phyloP scores from a whole-genome alignment of 2,797 vertebrate species.

The Trachurus trachurus region DNA sequence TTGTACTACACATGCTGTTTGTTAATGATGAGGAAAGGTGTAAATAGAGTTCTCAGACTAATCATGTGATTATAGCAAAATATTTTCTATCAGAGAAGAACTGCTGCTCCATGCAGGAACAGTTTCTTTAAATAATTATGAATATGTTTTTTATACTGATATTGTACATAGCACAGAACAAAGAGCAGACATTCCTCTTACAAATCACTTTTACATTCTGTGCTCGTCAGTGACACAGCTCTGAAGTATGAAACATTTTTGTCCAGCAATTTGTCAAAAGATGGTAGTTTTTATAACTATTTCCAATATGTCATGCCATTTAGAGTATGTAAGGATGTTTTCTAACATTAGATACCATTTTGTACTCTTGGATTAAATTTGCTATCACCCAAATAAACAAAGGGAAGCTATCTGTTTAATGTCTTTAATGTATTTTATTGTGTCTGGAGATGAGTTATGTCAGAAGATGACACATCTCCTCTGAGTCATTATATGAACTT shows the following conservation, averaged over 20 bases:
- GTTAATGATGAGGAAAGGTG: constrained; percentile 23
- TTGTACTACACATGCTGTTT: constrained; percentile 20
- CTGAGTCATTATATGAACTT: too few species aligned
- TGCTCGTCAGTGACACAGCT: background rate
- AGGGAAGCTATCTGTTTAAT: constrained; percentile 31
- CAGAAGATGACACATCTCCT: background rate
- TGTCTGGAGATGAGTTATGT: background rate
- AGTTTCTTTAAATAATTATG: constrained; percentile 3
- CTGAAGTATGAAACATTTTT: background rate
- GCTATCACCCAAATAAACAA: constrained; percentile 62
- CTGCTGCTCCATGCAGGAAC: background rate
- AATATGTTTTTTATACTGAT: constrained; percentile 15
- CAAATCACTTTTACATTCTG: constrained; percentile 22
- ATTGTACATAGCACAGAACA: constrained; percentile 41
- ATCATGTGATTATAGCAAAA: constrained; percentile 36
- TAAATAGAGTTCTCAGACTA: constrained; percentile 42
- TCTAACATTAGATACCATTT: constrained; percentile 55
- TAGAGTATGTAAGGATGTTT: constrained; percentile 40
- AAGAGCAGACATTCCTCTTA: constrained; percentile 12
- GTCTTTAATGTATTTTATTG: constrained; percentile 24
- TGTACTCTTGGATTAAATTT: constrained; percentile 54
- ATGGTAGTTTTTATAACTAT: constrained; percentile 8
- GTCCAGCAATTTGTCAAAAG: constrained; percentile 18
- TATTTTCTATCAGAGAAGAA: background rate
- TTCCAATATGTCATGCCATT: constrained; percentile 17